Evolutionary conservation across 2,113 vertebrate species (phyloP).

Genomic region (Grantiella picta): DNA sequence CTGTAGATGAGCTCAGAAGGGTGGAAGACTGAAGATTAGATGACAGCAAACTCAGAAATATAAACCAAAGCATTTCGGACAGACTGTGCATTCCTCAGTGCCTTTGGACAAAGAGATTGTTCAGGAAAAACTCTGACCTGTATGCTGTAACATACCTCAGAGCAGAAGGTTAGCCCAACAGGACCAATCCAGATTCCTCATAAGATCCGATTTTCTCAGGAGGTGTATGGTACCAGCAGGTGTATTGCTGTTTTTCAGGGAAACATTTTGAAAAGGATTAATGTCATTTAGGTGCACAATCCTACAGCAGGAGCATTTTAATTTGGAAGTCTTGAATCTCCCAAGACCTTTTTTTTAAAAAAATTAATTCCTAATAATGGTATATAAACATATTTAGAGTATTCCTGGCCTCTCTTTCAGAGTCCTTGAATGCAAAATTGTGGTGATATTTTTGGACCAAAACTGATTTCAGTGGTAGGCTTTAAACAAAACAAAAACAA

Average conservation of each 20-base stretch:
- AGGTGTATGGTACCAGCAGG: background rate
- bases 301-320: background rate
- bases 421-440: background rate
- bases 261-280: background rate
- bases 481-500: background rate
- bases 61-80: background rate
- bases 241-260: background rate
- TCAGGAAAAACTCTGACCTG: background rate
- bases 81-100: background rate
- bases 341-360: background rate
- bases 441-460: background rate
- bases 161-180: background rate
- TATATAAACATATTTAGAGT: background rate
- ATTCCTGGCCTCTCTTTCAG: background rate
- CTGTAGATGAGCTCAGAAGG: background rate
- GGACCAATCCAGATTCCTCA: background rate
- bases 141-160: background rate
- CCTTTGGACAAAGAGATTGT: background rate
- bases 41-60: background rate
- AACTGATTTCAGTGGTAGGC: background rate
- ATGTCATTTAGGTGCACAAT: background rate
- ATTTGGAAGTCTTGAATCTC: background rate
- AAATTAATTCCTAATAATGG: background rate
- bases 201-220: background rate
- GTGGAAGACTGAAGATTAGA: background rate